A percentile compares a stretch with the other conserved stretches of the same genome.
Evolutionary conservation across 2,797 vertebrate species (phyloP).

Genomic region (Strix occidentalis): DNA sequence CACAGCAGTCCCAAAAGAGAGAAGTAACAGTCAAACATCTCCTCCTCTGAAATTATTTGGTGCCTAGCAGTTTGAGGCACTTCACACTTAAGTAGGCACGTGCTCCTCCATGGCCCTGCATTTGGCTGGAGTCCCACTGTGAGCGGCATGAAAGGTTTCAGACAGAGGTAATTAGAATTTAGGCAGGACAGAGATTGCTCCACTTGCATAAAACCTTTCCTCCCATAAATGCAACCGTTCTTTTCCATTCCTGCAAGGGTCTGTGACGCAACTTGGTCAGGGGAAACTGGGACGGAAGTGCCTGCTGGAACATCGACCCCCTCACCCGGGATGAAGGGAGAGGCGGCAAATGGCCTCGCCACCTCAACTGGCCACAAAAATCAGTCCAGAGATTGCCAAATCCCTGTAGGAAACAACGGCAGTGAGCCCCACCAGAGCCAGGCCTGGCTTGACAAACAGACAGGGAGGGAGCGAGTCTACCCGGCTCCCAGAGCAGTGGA

Average conservation of each 20-base stretch:
- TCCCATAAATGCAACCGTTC: background rate
- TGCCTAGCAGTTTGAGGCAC: background rate
- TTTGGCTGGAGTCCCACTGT: background rate
- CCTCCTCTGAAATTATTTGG: background rate
- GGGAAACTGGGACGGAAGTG: background rate
- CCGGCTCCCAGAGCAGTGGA: rapidly evolving
- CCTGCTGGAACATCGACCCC: background rate
- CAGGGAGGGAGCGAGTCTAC: rapidly evolving
- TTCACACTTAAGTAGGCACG: background rate
- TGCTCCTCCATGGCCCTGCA: background rate
- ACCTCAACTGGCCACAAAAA: background rate
- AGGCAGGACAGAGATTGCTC: background rate
- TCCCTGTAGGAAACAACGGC: background rate
- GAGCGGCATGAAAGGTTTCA: background rate
- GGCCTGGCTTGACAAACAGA: background rate
- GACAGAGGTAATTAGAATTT: background rate
- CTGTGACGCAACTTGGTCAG: slow-evolving; percentile 12
- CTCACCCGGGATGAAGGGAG: background rate
- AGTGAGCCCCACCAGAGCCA: background rate
- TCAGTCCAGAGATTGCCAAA: slow-evolving; percentile 43
- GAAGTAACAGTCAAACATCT: slow-evolving; percentile 52
- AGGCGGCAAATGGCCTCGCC: slow-evolving; percentile 4
- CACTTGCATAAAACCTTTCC: slow-evolving; percentile 1
- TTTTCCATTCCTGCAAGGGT: slow-evolving; percentile 28
- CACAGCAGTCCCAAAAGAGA: slow-evolving; percentile 70